Conservation (phyloP, 2,113 vertebrate genomes). For the Eretmochelys imbricata region DNA sequence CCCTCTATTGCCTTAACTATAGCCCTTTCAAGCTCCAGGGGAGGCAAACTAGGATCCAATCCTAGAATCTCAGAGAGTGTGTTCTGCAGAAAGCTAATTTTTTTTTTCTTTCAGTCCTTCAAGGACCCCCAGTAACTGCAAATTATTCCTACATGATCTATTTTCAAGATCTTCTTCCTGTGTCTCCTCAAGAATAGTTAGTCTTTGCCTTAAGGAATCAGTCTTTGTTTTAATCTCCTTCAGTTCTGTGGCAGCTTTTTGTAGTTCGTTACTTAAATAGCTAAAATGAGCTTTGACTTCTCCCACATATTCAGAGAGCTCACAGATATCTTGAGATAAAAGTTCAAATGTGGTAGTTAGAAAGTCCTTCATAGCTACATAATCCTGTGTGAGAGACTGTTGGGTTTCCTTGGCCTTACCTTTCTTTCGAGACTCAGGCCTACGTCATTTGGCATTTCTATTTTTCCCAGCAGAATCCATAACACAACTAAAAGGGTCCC, state of each 20-base stretch:
- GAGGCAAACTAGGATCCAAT: not conserved
- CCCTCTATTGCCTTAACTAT: too few species aligned
- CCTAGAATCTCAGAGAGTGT: not conserved
- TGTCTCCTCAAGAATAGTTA: not conserved
- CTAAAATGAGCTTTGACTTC: not conserved
- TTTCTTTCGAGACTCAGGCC: not conserved
- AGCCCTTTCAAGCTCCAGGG: too few species aligned
- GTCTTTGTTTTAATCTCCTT: not conserved
- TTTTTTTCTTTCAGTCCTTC: not conserved
- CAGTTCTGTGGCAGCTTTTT: not conserved
- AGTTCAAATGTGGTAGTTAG: not conserved
- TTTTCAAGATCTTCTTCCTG: not conserved
- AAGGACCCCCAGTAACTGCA: not conserved
- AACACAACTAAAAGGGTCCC: not conserved
- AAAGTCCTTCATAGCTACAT: not conserved
- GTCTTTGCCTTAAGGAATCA: not conserved
- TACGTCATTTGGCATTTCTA: not conserved
- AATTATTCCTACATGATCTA: not conserved
- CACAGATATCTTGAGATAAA: not conserved
- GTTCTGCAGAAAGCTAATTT: not conserved
- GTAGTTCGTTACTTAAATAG: not conserved
- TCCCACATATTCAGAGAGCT: not conserved
- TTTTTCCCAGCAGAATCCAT: not conserved
- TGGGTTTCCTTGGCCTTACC: not conserved
- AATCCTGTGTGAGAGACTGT: not conserved